Percentiles rank a stretch among this genome's conserved stretches.
These are phyloP conservation scores for Chiroxiphia lanceolata DNA, from an alignment of 2,797 vertebrate genomes.

Conservation along the genomic window DNA sequence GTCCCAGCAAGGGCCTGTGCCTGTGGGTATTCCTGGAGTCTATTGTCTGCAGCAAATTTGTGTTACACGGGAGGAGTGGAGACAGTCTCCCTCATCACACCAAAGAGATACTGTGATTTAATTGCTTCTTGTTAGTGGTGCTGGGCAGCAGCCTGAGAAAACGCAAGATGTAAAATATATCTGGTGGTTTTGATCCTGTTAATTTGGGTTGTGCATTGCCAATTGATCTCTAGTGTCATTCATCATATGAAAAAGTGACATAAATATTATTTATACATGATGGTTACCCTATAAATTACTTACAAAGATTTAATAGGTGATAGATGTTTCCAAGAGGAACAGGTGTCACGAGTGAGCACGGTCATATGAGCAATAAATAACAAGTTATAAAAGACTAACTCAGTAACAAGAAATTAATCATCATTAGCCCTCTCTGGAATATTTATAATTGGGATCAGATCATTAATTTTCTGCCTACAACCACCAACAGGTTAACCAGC, in stretches of 20 bases:
- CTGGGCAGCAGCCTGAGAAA: background rate
- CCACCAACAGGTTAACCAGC: background rate
- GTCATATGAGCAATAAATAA: slow-evolving; percentile 11
- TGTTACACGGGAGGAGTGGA: background rate
- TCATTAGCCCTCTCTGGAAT: slow-evolving; percentile 19
- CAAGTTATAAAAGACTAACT: slow-evolving; percentile 20
- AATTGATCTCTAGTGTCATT: background rate
- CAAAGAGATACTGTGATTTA: background rate
- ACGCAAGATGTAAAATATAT: background rate
- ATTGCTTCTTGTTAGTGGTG: background rate
- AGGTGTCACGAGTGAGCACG: slow-evolving; percentile 17
- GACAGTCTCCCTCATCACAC: background rate
- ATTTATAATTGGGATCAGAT: slow-evolving; percentile 17
- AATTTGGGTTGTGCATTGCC: background rate
- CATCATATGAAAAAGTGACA: background rate
- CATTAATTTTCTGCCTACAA: slow-evolving; percentile 15
- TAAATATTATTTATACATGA: background rate
- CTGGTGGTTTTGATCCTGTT: background rate
- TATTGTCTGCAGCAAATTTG: background rate
- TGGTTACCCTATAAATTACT: background rate
- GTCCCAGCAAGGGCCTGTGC: background rate
- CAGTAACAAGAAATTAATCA: slow-evolving; percentile 47
- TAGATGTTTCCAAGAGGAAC: slow-evolving; percentile 16
- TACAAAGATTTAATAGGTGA: slow-evolving; percentile 22
- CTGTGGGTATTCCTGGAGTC: background rate